These are phyloP conservation scores for Brachionus plicatilis DNA, from an alignment of 1,140 invertebrate genomes.

Conservation along the genomic window DNA sequence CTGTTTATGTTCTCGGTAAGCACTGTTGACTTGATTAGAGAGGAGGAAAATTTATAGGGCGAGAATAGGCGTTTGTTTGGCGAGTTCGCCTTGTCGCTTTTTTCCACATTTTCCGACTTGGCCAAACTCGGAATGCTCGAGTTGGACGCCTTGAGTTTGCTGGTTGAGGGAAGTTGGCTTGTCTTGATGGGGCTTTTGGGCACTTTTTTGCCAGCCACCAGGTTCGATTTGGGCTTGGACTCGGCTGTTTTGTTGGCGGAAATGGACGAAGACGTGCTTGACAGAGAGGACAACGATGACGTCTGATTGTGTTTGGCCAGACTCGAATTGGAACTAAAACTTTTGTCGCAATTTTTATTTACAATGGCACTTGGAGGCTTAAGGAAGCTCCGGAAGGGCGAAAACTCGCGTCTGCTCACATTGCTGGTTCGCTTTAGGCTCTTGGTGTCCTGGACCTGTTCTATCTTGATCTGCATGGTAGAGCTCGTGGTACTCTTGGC, in stretches of 20 bases:
- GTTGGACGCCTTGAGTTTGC: background rate
- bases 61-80: slow-evolving; percentile 1
- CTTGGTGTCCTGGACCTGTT: background rate
- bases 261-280: background rate
- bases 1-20: background rate
- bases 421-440: background rate
- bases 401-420: background rate
- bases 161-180: background rate
- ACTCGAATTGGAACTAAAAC: background rate
- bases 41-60: slow-evolving; percentile 13
- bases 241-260: background rate
- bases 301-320: background rate
- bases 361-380: background rate
- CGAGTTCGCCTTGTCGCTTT: background rate
- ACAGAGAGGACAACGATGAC: background rate
- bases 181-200: background rate
- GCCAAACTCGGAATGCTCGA: background rate
- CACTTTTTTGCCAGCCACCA: background rate
- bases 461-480: background rate
- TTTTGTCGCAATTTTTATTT: background rate
- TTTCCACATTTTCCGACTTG: background rate
- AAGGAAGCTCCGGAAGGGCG: background rate
- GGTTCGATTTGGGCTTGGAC: background rate
- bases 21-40: background rate
- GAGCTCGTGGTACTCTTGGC: background rate